Percentiles rank a stretch among this genome's conserved stretches.
phyloP scores from a whole-genome alignment of 2,113 vertebrate genomes.

The Crypturellus undulatus region DNA sequence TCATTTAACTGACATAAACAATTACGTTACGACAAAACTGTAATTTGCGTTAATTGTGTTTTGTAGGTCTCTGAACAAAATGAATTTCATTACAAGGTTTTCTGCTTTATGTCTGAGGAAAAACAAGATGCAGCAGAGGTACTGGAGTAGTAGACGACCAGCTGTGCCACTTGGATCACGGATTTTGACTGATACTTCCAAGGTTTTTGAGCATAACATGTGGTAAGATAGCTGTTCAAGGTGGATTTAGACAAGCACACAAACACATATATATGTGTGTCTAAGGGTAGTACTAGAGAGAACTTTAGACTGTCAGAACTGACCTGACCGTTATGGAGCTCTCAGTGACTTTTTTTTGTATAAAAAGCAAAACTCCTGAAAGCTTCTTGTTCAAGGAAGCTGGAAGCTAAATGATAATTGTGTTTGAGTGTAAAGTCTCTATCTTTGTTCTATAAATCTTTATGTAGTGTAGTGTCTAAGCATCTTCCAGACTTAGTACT shows the following conservation, averaged over 20 bases:
- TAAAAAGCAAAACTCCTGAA: neutral
- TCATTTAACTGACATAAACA: conserved; percentile 31
- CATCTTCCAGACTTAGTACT: neutral
- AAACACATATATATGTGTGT: rapidly evolving
- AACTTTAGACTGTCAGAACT: neutral
- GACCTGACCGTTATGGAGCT: neutral
- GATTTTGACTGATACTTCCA: conserved; percentile 84
- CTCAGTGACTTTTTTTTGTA: rapidly evolving
- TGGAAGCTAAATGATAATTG: neutral
- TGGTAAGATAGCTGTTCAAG: conserved; percentile 80
- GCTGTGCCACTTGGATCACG: conserved; percentile 87
- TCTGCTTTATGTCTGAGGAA: conserved; percentile 67
- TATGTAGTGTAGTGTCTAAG: neutral
- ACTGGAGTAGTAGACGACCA: conserved; percentile 78
- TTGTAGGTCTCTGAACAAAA: conserved; percentile 69
- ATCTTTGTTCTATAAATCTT: neutral
- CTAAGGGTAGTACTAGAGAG: neutral
- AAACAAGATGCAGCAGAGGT: conserved; percentile 70
- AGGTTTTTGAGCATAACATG: conserved; percentile 93
- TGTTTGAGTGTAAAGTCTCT: neutral
- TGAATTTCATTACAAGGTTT: conserved; percentile 77
- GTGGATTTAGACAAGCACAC: neutral
- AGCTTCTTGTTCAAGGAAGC: neutral
- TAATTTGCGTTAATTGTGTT: conserved; percentile 55
- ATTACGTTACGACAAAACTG: conserved; percentile 21